These are phyloP conservation scores for Leptinotarsa defecta DNA, from an alignment of 1,140 invertebrate species.

Conservation along the genomic window DNA sequence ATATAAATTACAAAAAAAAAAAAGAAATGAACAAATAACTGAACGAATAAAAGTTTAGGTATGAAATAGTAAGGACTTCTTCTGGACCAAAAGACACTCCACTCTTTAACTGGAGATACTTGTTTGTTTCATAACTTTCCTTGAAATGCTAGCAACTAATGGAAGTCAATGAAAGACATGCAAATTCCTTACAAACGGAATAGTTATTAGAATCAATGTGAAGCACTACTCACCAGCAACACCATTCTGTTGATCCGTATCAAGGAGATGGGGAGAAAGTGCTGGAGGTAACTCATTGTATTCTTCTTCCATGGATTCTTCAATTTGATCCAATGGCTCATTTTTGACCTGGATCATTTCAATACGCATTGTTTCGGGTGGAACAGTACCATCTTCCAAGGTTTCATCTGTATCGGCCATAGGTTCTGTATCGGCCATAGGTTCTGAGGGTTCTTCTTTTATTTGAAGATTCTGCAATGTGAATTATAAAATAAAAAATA, in stretches of 20 bases:
- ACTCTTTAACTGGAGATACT: neutral
- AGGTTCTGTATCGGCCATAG: conserved; percentile 8
- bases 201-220: neutral
- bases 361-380: neutral
- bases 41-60: too few species aligned
- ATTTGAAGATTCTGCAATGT: conserved; percentile 41
- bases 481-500: too few species aligned
- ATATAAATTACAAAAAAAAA: neutral
- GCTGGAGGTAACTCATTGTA: conserved; percentile 31
- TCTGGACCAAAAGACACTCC: neutral
- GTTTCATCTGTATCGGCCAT: conserved; percentile 17
- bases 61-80: too few species aligned
- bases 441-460: conserved; percentile 44
- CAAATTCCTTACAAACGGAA: neutral
- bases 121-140: neutral
- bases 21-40: neutral
- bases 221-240: conserved; percentile 11
- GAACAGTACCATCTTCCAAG: conserved; percentile 3
- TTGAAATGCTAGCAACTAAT: neutral
- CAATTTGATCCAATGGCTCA: conserved; percentile 27
- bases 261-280: conserved; percentile 16
- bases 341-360: conserved; percentile 30
- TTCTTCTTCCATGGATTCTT: conserved; percentile 31
- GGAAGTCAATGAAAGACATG: neutral
- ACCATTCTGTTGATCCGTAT: neutral